Evolutionary conservation across 2,888 invertebrate genomes (phyloP).

Genomic region (Drosophila borborema): DNA sequence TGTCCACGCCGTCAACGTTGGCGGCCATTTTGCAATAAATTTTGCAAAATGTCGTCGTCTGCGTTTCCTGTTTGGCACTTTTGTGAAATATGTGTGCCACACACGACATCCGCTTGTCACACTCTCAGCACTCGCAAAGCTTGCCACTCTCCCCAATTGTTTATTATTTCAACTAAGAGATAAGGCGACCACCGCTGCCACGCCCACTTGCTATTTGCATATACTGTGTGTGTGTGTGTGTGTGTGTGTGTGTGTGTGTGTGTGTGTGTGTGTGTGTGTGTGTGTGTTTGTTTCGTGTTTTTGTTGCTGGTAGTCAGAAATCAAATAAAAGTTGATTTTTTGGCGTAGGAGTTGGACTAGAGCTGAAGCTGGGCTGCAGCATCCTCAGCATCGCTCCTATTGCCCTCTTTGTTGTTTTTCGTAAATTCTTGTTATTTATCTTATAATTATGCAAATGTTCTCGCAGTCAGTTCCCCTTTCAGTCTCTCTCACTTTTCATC

Average conservation of each 20-base stretch:
- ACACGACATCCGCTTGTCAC: slow-evolving; percentile 73
- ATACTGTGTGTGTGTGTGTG: slow-evolving; percentile 23
- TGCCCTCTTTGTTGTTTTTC: slow-evolving; percentile 62
- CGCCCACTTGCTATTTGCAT: slow-evolving; percentile 62
- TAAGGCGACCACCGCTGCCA: slow-evolving; percentile 52
- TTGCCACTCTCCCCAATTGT: slow-evolving; percentile 23
- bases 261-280: background rate
- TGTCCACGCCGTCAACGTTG: slow-evolving; percentile 34
- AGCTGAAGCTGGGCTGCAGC: slow-evolving; percentile 13
- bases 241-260: background rate
- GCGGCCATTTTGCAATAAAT: slow-evolving; percentile 72
- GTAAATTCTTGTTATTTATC: slow-evolving; percentile 75
- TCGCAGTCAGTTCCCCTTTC: slow-evolving; percentile 14
- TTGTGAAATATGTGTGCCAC: slow-evolving; percentile 68
- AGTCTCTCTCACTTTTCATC: background rate
- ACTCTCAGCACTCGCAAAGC: slow-evolving; percentile 43
- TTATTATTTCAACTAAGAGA: slow-evolving; percentile 59
- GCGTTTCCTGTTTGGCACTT: slow-evolving; percentile 77
- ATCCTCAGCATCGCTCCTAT: slow-evolving; percentile 25
- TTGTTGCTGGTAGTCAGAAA: slow-evolving; percentile 49
- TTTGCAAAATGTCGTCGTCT: slow-evolving; percentile 66
- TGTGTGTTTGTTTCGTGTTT: slow-evolving; percentile 20
- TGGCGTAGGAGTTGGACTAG: background rate
- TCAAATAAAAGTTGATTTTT: slow-evolving; percentile 62
- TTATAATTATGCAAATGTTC: slow-evolving; percentile 77